These are phyloP conservation scores for Drosophila kanekoi DNA, from an alignment of 2,888 invertebrate species.

Conservation along the genomic window DNA sequence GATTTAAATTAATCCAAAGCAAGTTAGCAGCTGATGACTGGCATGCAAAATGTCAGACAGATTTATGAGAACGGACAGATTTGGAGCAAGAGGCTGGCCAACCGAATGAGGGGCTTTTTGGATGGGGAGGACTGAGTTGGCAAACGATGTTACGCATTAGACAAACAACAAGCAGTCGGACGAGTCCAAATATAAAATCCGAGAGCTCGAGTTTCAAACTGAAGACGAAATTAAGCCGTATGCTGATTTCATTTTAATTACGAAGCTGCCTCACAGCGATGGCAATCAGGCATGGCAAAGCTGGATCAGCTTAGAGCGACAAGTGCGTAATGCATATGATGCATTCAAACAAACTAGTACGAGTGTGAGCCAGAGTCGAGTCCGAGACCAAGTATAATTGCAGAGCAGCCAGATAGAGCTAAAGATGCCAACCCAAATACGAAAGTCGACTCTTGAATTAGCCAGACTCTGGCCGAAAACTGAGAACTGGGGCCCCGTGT, in stretches of 20 bases:
- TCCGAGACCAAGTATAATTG: constrained; percentile 33
- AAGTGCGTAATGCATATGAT: constrained; percentile 77
- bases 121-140: background rate
- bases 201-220: constrained; percentile 42
- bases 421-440: constrained; percentile 67
- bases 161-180: constrained; percentile 75
- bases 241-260: constrained; percentile 82
- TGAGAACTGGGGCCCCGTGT: constrained; percentile 48
- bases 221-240: constrained; percentile 78
- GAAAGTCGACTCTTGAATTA: constrained; percentile 21
- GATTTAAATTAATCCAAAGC: constrained; percentile 71
- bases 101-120: constrained; percentile 16
- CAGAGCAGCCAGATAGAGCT: constrained; percentile 37
- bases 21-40: constrained; percentile 71
- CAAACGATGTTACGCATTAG: constrained; percentile 80
- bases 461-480: constrained; percentile 7
- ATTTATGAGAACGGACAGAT: constrained; percentile 80
- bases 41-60: constrained; percentile 78
- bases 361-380: constrained; percentile 2
- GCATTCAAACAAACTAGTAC: constrained; percentile 40
- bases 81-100: constrained; percentile 67
- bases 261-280: constrained; percentile 60
- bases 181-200: constrained; percentile 48
- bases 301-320: constrained; percentile 81
- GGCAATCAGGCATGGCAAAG: constrained; percentile 80